These are phyloP conservation scores for Lypha dubia DNA, from an alignment of 2,888 invertebrate genomes.

Conservation along the genomic window DNA sequence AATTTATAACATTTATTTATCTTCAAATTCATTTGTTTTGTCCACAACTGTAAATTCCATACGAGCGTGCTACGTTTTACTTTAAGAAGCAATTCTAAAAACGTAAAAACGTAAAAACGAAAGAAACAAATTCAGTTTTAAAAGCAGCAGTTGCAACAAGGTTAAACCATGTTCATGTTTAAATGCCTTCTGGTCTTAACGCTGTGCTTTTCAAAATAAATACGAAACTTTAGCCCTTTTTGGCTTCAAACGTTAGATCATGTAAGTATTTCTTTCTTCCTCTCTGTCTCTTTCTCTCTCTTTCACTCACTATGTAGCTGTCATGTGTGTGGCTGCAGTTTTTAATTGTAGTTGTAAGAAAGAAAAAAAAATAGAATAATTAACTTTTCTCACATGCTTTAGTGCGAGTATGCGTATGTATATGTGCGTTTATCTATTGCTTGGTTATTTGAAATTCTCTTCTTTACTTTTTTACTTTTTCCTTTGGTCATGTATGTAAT, in stretches of 20 bases:
- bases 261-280: neutral
- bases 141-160: constrained; percentile 29
- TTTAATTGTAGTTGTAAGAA: constrained; percentile 26
- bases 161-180: constrained; percentile 54
- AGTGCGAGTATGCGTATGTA: constrained; percentile 8
- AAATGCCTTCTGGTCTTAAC: constrained; percentile 56
- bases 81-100: neutral
- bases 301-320: no score
- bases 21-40: neutral
- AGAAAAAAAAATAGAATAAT: constrained; percentile 54
- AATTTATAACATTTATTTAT: no score
- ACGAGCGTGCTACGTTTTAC: neutral
- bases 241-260: constrained; percentile 43
- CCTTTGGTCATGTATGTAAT: constrained; percentile 80
- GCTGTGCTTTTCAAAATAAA: constrained; percentile 22
- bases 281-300: no score
- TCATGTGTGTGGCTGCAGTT: neutral
- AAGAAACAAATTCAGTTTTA: constrained; percentile 1
- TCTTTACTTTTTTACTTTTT: constrained; percentile 5
- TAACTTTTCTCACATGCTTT: constrained; percentile 61
- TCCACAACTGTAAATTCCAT: neutral
- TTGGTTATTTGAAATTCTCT: constrained; percentile 23
- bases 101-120: neutral
- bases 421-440: no score
- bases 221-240: constrained; percentile 56